Percentiles rank a stretch among this genome's conserved stretches.
Conservation (phyloP, 1,140 invertebrate genomes). For the Apis laboriosa region DNA sequence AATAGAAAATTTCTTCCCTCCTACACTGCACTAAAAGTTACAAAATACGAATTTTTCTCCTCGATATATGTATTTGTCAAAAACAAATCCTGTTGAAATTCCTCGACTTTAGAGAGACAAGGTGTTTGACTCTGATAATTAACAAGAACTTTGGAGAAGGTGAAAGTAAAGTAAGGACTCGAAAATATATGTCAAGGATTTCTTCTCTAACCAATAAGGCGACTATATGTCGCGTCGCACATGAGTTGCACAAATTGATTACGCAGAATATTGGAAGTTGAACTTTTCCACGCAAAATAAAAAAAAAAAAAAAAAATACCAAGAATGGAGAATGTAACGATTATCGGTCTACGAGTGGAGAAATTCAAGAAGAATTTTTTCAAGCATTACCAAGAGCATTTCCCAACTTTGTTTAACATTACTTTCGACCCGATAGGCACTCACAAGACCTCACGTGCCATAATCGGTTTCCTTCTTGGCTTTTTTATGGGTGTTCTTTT, state of each 20-base stretch:
- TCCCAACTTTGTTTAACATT: slow-evolving; percentile 71
- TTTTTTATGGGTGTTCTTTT: slow-evolving; percentile 77
- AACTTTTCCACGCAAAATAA: too few species aligned
- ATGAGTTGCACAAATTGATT: neutral
- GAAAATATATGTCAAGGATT: slow-evolving; percentile 13
- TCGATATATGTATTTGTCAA: neutral
- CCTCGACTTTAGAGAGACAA: neutral
- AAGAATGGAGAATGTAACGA: slow-evolving; percentile 67
- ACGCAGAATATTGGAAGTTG: too few species aligned
- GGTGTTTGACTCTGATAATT: neutral
- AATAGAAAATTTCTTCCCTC: neutral
- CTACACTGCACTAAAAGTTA: neutral
- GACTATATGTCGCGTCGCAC: neutral
- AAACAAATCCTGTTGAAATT: too few species aligned
- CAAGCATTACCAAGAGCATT: slow-evolving; percentile 70
- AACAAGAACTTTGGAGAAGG: neutral
- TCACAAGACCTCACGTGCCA: slow-evolving; percentile 67
- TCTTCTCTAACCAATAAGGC: slow-evolving; percentile 1
- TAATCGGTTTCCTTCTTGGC: slow-evolving; percentile 78
- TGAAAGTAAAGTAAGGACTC: neutral
- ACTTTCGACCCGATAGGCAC: slow-evolving; percentile 74
- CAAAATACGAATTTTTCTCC: too few species aligned
- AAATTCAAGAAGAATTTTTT: slow-evolving; percentile 63
- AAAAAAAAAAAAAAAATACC: slow-evolving; percentile 47
- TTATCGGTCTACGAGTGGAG: slow-evolving; percentile 64